Conservation (phyloP, 2,797 vertebrate genomes). For the Xenentodon cancila region DNA sequence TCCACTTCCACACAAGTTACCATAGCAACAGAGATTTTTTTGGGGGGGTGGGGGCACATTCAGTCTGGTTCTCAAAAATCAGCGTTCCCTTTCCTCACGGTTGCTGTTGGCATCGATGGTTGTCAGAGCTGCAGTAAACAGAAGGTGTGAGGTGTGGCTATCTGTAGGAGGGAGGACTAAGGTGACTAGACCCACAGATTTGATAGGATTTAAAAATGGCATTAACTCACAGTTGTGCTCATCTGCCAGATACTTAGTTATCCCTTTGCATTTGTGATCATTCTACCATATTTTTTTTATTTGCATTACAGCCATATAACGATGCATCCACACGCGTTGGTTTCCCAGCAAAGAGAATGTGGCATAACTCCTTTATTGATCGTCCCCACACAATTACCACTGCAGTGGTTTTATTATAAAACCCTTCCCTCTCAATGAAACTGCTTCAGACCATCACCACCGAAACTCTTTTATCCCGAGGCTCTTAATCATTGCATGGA, state of each 20-base stretch:
- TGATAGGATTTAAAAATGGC: conserved; percentile 23
- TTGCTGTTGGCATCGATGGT: conserved; percentile 58
- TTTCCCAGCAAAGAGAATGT: conserved; percentile 25
- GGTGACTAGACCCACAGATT: conserved; percentile 4
- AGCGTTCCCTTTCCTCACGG: conserved; percentile 36
- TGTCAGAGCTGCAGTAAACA: conserved; percentile 58
- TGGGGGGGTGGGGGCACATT: conserved; percentile 32
- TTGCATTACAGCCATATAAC: conserved; percentile 9
- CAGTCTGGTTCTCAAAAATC: conserved; percentile 36
- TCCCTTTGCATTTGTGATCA: conserved; percentile 10
- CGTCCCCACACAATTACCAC: conserved; percentile 4
- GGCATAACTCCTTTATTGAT: conserved; percentile 36
- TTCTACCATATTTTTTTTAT: conserved; percentile 4
- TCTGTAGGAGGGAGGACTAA: conserved; percentile 21
- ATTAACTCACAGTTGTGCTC: conserved; percentile 14
- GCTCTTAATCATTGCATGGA: conserved; percentile 79
- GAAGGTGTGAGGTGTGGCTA: conserved; percentile 72
- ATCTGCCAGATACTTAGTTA: conserved; percentile 30
- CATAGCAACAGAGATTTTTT: conserved; percentile 77
- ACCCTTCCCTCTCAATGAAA: conserved; percentile 68
- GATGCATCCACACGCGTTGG: conserved; percentile 11
- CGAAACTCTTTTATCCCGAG: conserved; percentile 60
- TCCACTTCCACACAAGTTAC: conserved; percentile 68
- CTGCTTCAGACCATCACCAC: conserved; percentile 61
- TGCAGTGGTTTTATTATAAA: conserved; percentile 72